phyloP scores from a whole-genome alignment of 2,888 invertebrate species.

The Cryptocephalus primarius region DNA sequence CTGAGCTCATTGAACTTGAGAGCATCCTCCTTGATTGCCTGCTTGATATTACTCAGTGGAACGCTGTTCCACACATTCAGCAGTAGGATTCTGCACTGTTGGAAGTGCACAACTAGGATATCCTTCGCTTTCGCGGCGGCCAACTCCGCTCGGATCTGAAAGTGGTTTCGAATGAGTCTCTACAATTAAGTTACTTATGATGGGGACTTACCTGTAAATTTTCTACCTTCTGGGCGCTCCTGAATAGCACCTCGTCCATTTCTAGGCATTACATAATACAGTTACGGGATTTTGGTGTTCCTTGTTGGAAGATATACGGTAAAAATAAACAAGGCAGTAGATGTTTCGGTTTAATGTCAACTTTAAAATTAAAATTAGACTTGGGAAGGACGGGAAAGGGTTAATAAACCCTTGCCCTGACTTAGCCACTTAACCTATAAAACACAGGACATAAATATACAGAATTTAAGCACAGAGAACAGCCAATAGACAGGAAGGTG shows the following conservation, averaged over 20 bases:
- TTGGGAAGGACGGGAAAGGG: no score
- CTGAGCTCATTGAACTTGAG: slow-evolving; percentile 6
- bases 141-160: slow-evolving; percentile 28
- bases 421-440: no score
- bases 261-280: not conserved
- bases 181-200: no score
- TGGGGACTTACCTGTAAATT: slow-evolving; percentile 25
- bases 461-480: no score
- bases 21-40: slow-evolving; percentile 19
- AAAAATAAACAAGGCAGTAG: no score
- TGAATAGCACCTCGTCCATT: slow-evolving; percentile 33
- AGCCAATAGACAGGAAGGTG: no score
- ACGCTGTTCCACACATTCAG: slow-evolving; percentile 23
- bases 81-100: slow-evolving; percentile 20
- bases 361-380: no score
- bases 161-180: not conserved
- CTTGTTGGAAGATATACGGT: no score
- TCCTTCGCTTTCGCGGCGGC: slow-evolving; percentile 27
- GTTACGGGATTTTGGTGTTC: no score
- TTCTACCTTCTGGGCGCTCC: slow-evolving; percentile 31
- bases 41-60: slow-evolving; percentile 18
- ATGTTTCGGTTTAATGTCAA: no score
- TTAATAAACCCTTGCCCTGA: no score
- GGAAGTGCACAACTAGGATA: slow-evolving; percentile 20
- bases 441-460: no score